phyloP scores from a whole-genome alignment of 2,113 vertebrate genomes.

The Paraplagusia blochii region DNA sequence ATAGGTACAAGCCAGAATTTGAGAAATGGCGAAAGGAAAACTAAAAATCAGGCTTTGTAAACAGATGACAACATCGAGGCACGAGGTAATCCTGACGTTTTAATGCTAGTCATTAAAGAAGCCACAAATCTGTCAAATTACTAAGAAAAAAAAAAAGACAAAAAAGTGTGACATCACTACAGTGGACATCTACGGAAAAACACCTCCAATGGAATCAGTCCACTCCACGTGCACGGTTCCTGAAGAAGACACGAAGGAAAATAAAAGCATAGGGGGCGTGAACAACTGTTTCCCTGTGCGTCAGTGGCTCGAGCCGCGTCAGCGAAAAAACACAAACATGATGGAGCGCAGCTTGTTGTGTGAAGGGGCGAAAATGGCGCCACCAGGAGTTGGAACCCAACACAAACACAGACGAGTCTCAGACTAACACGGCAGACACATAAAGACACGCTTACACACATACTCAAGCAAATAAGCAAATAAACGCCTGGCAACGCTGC shows the following conservation, averaged over 20 bases:
- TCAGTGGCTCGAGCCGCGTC: constrained; percentile 53
- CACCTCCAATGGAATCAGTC: constrained; percentile 12
- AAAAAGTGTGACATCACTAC: constrained; percentile 43
- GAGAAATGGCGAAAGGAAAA: constrained; percentile 24
- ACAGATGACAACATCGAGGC: constrained; percentile 50
- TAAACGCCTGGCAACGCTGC: constrained; percentile 14
- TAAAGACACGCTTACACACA: constrained; percentile 7
- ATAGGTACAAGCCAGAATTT: too few species aligned
- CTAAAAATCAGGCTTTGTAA: constrained; percentile 30
- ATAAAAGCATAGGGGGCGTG: constrained; percentile 36
- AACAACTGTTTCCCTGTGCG: constrained; percentile 61
- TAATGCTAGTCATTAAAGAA: constrained; percentile 32
- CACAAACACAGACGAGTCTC: constrained; percentile 57
- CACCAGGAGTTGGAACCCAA: constrained; percentile 48
- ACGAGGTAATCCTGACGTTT: constrained; percentile 16
- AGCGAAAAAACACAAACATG: constrained; percentile 67
- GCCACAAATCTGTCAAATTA: constrained; percentile 53
- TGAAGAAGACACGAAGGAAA: constrained; percentile 46
- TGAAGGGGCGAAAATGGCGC: constrained; percentile 49
- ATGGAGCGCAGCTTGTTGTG: constrained; percentile 54
- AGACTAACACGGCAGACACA: constrained; percentile 34
- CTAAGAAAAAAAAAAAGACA: constrained; percentile 27
- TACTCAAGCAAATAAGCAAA: constrained; percentile 43
- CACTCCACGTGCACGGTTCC: constrained; percentile 17
- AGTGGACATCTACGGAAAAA: constrained; percentile 38